Evolutionary conservation across 2,888 invertebrate genomes (phyloP).

Genomic region (Stenichneumon culpator): DNA sequence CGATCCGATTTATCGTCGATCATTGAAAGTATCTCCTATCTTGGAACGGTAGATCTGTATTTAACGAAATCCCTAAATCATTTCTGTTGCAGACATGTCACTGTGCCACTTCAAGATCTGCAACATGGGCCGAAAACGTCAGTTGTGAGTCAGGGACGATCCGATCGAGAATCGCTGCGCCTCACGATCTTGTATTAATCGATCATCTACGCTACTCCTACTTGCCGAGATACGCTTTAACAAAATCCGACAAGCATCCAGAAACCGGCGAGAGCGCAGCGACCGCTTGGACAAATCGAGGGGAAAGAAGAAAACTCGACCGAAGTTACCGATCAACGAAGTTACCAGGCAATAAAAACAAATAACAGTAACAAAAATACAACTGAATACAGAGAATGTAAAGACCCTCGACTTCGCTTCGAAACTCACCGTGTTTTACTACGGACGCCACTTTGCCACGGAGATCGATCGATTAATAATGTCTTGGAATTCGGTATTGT

Average conservation of each 20-base stretch:
- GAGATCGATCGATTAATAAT: constrained; percentile 50
- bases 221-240: constrained; percentile 14
- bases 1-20: constrained; percentile 30
- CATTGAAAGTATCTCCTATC: not conserved
- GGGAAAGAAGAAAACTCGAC: not conserved
- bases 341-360: not conserved
- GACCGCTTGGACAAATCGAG: not conserved
- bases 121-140: constrained; percentile 89
- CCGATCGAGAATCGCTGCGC: constrained; percentile 33
- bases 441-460: not conserved
- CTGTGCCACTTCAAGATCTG: constrained; percentile 90
- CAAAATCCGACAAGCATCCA: constrained; percentile 3
- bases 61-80: constrained; percentile 18
- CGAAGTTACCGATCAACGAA: not conserved
- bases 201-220: constrained; percentile 19
- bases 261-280: constrained; percentile 3
- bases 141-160: constrained; percentile 70
- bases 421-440: constrained; percentile 12
- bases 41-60: not conserved
- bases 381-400: not conserved
- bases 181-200: constrained; percentile 30
- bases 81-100: constrained; percentile 87
- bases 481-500: constrained; percentile 33
- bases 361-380: not conserved
- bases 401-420: not conserved